A percentile compares a stretch with the other conserved stretches of the same genome.
phyloP scores from a whole-genome alignment of 2,113 vertebrate species.

The Pituophis catenifer region DNA sequence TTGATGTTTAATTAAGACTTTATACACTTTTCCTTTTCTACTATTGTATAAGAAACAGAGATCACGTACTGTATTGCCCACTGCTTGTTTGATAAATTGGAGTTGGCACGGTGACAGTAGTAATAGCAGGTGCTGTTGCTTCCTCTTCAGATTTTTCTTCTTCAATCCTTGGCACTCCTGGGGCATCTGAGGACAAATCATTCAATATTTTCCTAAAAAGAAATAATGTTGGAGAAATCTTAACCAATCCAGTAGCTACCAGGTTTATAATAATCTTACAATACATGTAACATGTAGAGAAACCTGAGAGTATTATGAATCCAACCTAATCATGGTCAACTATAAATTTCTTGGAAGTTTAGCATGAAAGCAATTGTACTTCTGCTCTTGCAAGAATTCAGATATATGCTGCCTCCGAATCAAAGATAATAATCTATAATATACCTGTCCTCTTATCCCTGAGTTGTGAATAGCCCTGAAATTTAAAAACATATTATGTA shows the following conservation, averaged over 20 bases:
- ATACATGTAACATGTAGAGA: neutral
- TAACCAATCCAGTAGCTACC: conserved; percentile 34
- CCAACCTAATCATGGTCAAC: neutral
- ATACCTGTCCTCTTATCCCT: neutral
- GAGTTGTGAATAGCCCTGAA: neutral
- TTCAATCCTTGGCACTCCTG: conserved; percentile 93
- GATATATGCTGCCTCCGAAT: neutral
- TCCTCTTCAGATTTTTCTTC: conserved; percentile 98
- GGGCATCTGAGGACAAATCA: conserved; percentile 94
- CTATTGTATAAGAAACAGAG: conserved; percentile 58
- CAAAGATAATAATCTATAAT: neutral
- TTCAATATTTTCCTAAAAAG: conserved; percentile 94
- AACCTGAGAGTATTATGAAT: neutral
- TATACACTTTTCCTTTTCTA: conserved; percentile 45
- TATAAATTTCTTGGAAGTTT: neutral
- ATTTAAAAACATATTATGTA: neutral
- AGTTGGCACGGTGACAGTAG: conserved; percentile 96
- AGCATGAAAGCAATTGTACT: neutral
- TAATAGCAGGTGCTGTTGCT: conserved; percentile 87
- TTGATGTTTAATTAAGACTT: neutral
- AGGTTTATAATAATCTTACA: conserved; percentile 14
- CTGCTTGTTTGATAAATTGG: conserved; percentile 99
- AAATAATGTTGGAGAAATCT: conserved; percentile 58
- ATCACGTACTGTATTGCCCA: conserved; percentile 94
- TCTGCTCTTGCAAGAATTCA: neutral